A percentile compares a stretch with the other conserved stretches of the same genome.
Evolutionary conservation across 23 tunicate species (phyloP).

Genomic region (Ciona savignyi): DNA sequence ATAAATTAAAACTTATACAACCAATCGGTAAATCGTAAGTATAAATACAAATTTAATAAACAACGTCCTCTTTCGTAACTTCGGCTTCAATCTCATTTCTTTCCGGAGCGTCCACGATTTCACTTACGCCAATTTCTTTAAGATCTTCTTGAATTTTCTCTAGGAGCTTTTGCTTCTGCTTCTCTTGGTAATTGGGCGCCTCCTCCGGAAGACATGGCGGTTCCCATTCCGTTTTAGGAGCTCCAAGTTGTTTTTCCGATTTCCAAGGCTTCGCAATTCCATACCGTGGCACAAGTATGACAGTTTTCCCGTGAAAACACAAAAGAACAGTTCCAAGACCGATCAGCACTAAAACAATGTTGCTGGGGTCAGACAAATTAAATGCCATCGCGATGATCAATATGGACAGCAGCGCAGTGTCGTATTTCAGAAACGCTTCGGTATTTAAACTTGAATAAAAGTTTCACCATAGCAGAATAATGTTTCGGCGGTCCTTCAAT

Average conservation of each 20-base stretch:
- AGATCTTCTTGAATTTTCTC: not conserved
- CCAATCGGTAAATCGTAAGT: too few species aligned
- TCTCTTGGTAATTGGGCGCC: constrained; percentile 35
- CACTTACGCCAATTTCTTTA: constrained; percentile 1
- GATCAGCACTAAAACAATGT: constrained; percentile 32
- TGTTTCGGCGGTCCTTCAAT: too few species aligned
- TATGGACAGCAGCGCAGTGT: not conserved
- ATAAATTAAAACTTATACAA: too few species aligned
- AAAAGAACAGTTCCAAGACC: constrained; percentile 16
- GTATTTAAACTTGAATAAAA: too few species aligned
- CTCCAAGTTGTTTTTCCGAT: not conserved
- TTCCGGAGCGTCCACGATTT: constrained; percentile 4
- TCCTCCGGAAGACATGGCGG: constrained; percentile 63
- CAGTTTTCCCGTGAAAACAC: constrained; percentile 42
- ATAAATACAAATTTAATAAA: too few species aligned
- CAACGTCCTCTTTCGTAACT: too few species aligned
- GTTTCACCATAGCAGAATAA: too few species aligned
- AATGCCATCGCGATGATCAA: not conserved
- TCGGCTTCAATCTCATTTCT: too few species aligned
- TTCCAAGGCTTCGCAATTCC: constrained; percentile 9
- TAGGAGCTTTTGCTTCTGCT: constrained; percentile 16
- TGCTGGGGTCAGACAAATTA: constrained; percentile 34
- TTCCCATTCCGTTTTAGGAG: constrained; percentile 32
- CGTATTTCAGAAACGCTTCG: not conserved
- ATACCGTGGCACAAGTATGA: constrained; percentile 36